These are phyloP conservation scores for Oligia latruncula DNA, from an alignment of 2,888 invertebrate genomes.

Conservation along the genomic window DNA sequence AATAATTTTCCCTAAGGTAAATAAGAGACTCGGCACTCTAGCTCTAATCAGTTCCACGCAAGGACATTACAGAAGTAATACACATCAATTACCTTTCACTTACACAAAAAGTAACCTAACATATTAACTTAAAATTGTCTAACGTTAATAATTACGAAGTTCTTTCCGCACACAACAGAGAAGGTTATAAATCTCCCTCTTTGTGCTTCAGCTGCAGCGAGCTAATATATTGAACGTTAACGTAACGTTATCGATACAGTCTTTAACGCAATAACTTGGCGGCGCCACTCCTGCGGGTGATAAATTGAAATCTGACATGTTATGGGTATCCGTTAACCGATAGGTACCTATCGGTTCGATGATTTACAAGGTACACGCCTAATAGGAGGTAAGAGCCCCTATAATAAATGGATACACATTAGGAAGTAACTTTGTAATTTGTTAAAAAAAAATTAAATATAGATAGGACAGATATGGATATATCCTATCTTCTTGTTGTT, in stretches of 20 bases:
- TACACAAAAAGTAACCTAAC: neutral
- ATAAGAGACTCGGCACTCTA: neutral
- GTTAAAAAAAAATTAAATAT: too few species aligned
- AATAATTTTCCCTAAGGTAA: neutral
- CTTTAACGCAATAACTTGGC: slow-evolving; percentile 19
- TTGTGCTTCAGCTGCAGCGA: slow-evolving; percentile 17
- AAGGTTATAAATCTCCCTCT: slow-evolving; percentile 21
- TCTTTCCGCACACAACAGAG: neutral
- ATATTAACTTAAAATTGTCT: neutral
- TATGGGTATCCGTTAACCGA: neutral
- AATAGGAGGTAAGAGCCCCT: neutral
- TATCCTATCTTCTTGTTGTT: neutral
- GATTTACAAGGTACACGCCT: neutral
- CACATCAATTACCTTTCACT: neutral
- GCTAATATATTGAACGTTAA: slow-evolving; percentile 14
- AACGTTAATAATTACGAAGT: slow-evolving; percentile 17
- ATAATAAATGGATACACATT: neutral
- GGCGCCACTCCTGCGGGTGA: slow-evolving; percentile 2
- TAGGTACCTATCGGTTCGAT: neutral
- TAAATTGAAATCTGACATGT: slow-evolving; percentile 20
- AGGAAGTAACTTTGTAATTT: neutral
- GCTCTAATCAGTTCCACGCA: neutral
- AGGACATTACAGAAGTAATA: neutral
- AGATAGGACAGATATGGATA: neutral
- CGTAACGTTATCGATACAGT: slow-evolving; percentile 25